These are phyloP conservation scores for Smittia sp. DNA, from an alignment of 2,888 invertebrate genomes.

Conservation along the genomic window DNA sequence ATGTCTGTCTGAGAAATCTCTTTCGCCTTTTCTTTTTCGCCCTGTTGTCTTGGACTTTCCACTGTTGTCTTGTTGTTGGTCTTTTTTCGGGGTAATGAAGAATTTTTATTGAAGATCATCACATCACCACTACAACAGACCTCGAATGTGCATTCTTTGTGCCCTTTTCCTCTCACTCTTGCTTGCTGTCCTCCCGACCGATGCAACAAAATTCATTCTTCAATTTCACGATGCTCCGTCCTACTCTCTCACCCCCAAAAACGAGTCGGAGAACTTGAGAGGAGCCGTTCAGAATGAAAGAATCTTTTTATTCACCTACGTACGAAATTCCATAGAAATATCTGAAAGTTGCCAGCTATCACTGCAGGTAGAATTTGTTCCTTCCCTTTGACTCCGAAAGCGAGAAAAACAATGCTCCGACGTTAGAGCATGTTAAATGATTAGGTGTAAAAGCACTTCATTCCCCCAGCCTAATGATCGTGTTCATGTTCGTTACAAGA, in stretches of 20 bases:
- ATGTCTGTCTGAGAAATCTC: conserved; percentile 41
- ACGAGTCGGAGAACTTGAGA: conserved; percentile 19
- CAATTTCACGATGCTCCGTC: conserved; percentile 17
- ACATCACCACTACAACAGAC: conserved; percentile 12
- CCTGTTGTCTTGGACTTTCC: not conserved
- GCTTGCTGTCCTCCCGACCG: not conserved
- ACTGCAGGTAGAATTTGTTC: conserved; percentile 26
- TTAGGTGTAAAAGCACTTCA: conserved; percentile 36
- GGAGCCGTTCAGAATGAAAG: conserved; percentile 16
- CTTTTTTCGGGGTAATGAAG: conserved; percentile 26
- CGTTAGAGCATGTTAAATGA: conserved; percentile 36
- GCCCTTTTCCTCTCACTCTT: conserved; percentile 2
- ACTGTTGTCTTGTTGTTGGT: conserved; percentile 4
- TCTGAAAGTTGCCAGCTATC: conserved; percentile 24
- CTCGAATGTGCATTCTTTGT: conserved; percentile 24
- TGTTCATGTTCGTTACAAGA: not conserved
- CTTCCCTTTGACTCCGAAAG: not conserved
- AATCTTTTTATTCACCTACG: conserved; percentile 10
- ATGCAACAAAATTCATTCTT: conserved; percentile 37
- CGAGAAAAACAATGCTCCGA: conserved; percentile 22
- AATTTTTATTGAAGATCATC: conserved; percentile 29
- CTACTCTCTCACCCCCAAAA: not conserved
- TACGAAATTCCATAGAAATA: conserved; percentile 10
- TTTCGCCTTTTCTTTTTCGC: conserved; percentile 28
- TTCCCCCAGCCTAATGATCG: conserved; percentile 24